phyloP scores from a whole-genome alignment of 2,888 invertebrate genomes.

The Loripinus fragilis region DNA sequence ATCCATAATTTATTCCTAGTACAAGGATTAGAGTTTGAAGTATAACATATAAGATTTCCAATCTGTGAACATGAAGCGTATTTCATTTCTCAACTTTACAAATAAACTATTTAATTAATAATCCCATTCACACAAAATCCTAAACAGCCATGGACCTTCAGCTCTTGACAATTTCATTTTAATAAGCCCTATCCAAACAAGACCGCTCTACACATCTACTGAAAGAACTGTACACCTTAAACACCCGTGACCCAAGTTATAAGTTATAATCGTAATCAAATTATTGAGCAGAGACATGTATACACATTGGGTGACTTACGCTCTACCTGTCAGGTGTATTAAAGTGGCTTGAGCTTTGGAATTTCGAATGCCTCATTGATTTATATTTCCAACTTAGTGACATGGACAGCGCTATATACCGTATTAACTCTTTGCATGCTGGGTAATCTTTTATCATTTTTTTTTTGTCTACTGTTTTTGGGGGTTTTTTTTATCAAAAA shows the following conservation, averaged over 20 bases:
- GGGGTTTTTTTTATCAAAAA: too few relatives aligned
- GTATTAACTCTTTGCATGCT: too few relatives aligned
- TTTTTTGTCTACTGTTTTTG: too few relatives aligned
- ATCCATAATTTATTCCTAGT: too few relatives aligned
- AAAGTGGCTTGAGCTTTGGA: conserved; percentile 17
- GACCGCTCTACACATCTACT: background rate
- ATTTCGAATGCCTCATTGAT: conserved; percentile 14
- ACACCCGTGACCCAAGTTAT: conserved; percentile 10
- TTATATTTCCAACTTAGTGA: conserved; percentile 8
- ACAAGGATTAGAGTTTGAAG: too few relatives aligned
- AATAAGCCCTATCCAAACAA: conserved; percentile 9
- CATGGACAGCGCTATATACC: conserved; percentile 1
- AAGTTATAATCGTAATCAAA: conserved; percentile 12
- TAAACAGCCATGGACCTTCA: background rate
- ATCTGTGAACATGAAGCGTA: background rate
- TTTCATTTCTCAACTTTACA: background rate
- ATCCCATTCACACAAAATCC: background rate
- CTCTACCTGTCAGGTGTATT: conserved; percentile 18
- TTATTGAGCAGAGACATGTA: conserved; percentile 18
- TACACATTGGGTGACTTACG: conserved; percentile 19
- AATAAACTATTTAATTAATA: conserved; percentile 6
- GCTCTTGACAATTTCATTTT: conserved; percentile 4
- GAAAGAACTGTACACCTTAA: conserved; percentile 1
- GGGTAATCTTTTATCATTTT: too few relatives aligned
- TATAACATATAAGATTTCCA: background rate